These are phyloP conservation scores for Zygogramma bicolorata DNA, from an alignment of 2,888 invertebrate species.

Conservation along the genomic window DNA sequence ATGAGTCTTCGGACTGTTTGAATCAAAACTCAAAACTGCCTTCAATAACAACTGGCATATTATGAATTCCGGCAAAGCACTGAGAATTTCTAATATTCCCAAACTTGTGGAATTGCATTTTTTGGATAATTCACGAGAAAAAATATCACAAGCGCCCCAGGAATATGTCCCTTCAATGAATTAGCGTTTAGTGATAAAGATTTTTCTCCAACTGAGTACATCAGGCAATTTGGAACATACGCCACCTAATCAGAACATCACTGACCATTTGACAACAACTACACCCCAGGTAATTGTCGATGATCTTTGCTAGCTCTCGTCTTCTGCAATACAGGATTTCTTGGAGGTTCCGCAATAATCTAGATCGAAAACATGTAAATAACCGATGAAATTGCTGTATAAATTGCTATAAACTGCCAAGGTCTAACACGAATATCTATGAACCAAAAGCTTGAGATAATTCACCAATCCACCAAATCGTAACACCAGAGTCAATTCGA, in stretches of 20 bases:
- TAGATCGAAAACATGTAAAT: neutral
- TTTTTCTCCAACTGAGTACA: neutral
- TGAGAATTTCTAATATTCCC: neutral
- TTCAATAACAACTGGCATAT: constrained; percentile 8
- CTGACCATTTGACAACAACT: no score
- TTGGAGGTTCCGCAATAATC: neutral
- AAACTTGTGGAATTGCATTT: neutral
- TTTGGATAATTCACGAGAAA: constrained; percentile 51
- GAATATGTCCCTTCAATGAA: constrained; percentile 55
- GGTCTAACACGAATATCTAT: neutral
- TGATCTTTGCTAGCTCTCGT: neutral
- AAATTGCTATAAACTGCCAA: neutral
- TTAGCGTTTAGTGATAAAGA: constrained; percentile 5
- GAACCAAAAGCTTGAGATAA: neutral
- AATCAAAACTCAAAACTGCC: neutral
- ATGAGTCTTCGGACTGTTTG: neutral
- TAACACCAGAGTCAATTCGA: neutral
- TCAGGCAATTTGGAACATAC: neutral
- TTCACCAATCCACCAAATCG: neutral
- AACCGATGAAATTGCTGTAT: neutral
- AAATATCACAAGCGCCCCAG: constrained; percentile 58
- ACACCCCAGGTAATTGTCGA: no score
- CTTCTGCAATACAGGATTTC: neutral
- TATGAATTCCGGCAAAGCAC: neutral
- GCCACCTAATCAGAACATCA: neutral